These are phyloP conservation scores for Drosophila novamexicana DNA, from an alignment of 1,140 invertebrate species.

Conservation along the genomic window DNA sequence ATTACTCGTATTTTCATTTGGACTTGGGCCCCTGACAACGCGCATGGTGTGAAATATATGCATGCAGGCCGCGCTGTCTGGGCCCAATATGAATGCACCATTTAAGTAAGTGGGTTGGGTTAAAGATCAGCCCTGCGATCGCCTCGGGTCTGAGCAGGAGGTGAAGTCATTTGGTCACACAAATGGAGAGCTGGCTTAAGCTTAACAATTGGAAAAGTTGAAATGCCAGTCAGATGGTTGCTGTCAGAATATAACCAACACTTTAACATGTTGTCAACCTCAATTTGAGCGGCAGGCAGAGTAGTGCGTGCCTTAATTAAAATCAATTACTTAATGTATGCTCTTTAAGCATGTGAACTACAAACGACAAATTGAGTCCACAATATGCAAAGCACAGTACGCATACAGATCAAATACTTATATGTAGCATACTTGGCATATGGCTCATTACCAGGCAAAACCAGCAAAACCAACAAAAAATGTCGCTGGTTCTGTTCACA, in stretches of 20 bases:
- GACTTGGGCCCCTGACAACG: slow-evolving; percentile 3
- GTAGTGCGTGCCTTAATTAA: slow-evolving; percentile 6
- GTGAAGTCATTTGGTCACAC: too few relatives aligned
- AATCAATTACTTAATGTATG: slow-evolving; percentile 10
- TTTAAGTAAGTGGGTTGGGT: slow-evolving; percentile 51
- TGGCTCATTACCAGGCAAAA: too few relatives aligned
- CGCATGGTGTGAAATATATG: slow-evolving; percentile 30
- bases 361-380: neutral
- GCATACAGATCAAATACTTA: neutral
- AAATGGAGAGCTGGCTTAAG: neutral
- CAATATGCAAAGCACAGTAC: neutral
- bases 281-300: neutral
- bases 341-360: neutral
- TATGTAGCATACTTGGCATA: neutral
- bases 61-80: neutral
- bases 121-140: slow-evolving; percentile 39
- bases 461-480: too few relatives aligned
- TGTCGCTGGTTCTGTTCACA: too few relatives aligned
- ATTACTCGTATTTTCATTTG: slow-evolving; percentile 68
- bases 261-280: slow-evolving; percentile 12
- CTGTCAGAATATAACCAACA: neutral
- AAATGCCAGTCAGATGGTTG: slow-evolving; percentile 26
- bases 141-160: neutral
- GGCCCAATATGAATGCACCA: slow-evolving; percentile 18
- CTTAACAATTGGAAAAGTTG: slow-evolving; percentile 4